Evolutionary conservation across 2,888 invertebrate species (phyloP).

Genomic region (Nomada ferruginata): DNA sequence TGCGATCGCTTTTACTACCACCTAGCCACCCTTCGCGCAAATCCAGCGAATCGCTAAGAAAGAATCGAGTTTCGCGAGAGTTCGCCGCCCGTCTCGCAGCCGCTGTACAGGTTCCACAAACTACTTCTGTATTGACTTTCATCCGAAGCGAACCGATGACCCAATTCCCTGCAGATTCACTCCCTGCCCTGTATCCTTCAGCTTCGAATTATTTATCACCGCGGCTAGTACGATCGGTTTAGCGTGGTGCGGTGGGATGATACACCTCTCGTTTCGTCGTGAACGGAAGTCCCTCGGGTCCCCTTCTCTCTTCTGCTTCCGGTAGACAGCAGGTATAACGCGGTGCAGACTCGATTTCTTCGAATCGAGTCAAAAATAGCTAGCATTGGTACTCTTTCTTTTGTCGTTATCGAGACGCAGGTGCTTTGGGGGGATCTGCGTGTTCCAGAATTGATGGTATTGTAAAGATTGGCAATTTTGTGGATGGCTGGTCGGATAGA

Average conservation of each 20-base stretch:
- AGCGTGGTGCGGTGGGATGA: constrained; percentile 30
- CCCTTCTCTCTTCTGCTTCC: constrained; percentile 19
- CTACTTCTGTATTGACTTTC: constrained; percentile 63
- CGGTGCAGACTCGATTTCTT: background rate
- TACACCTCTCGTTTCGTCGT: background rate
- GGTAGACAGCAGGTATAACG: background rate
- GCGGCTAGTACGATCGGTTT: constrained; percentile 60
- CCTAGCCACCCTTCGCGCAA: background rate
- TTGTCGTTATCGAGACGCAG: background rate
- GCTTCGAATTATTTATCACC: constrained; percentile 67
- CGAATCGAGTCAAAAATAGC: constrained; percentile 23
- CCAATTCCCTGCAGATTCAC: constrained; percentile 60
- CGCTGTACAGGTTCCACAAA: constrained; percentile 46
- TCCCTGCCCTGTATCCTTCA: constrained; percentile 33
- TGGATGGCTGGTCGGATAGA: too few relatives aligned
- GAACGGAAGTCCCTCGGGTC: constrained; percentile 12
- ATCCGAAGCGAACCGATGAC: constrained; percentile 58
- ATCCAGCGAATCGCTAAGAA: background rate
- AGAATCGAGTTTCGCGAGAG: constrained; percentile 24
- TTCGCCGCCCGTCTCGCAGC: constrained; percentile 17
- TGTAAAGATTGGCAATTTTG: too few relatives aligned
- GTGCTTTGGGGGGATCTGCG: too few relatives aligned
- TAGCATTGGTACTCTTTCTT: background rate
- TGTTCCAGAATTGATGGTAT: too few relatives aligned
- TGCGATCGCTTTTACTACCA: background rate